A percentile compares a stretch with the other conserved stretches of the same genome.
Conservation (phyloP, 2,113 vertebrate species). For the Catharus bicknelli region DNA sequence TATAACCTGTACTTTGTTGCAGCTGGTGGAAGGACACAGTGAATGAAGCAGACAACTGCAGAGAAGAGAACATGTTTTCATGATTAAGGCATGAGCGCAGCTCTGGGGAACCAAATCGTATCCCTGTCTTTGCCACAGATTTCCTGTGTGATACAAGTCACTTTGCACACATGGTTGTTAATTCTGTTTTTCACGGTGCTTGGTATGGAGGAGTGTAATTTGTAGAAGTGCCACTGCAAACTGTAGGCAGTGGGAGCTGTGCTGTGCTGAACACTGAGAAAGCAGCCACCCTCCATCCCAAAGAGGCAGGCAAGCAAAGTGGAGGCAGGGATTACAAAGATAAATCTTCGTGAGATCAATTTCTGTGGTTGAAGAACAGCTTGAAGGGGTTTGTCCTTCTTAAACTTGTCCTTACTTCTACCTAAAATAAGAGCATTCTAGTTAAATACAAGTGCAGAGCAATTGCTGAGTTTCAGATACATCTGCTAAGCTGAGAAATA, state of each 20-base stretch:
- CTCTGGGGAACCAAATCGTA: background rate
- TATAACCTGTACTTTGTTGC: background rate
- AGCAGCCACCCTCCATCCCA: background rate
- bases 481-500: background rate
- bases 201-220: background rate
- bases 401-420: background rate
- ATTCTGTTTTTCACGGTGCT: background rate
- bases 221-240: constrained; percentile 20
- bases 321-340: background rate
- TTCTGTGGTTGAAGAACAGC: background rate
- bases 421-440: background rate
- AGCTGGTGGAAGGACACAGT: background rate
- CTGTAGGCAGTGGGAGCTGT: constrained; percentile 3
- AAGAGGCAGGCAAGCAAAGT: background rate
- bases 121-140: background rate
- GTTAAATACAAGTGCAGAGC: background rate
- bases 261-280: background rate
- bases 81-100: background rate
- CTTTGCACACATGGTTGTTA: background rate
- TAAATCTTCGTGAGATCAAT: background rate
- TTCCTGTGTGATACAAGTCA: background rate
- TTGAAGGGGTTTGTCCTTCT: background rate
- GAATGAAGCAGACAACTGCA: background rate
- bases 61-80: constrained; percentile 1
- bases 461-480: background rate